phyloP scores from a whole-genome alignment of 2,888 invertebrate genomes.

The Carabus problematicus region DNA sequence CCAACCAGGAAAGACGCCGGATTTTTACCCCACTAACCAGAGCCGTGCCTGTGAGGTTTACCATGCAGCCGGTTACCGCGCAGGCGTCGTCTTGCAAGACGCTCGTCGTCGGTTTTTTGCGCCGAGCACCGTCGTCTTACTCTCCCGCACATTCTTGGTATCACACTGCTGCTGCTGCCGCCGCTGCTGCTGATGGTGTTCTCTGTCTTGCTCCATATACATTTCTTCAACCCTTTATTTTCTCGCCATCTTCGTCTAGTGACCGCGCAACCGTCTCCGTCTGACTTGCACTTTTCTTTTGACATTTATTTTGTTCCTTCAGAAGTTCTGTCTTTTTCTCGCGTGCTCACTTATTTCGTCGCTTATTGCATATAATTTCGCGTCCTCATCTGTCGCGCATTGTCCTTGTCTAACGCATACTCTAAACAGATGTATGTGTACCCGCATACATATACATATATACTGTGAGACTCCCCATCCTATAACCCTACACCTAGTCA shows the following conservation, averaged over 20 bases:
- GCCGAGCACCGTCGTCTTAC: constrained; percentile 51
- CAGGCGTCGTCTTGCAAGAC: constrained; percentile 53
- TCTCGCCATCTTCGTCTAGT: constrained; percentile 19
- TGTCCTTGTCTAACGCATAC: background rate
- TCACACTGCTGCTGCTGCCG: constrained; percentile 21
- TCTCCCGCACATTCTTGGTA: constrained; percentile 40
- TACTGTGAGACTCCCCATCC: constrained; percentile 22
- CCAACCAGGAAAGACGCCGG: constrained; percentile 63
- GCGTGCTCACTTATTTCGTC: constrained; percentile 41
- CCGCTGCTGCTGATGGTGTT: constrained; percentile 18
- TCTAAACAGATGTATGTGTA: background rate
- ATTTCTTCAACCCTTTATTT: constrained; percentile 43
- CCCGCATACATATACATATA: too few relatives aligned
- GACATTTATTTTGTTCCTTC: constrained; percentile 44
- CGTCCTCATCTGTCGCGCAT: constrained; percentile 37
- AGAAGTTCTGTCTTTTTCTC: constrained; percentile 44
- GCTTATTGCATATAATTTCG: constrained; percentile 43
- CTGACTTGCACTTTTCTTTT: constrained; percentile 42
- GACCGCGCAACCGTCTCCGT: constrained; percentile 9
- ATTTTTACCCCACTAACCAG: constrained; percentile 62
- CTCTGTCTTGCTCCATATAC: constrained; percentile 32
- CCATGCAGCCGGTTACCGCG: constrained; percentile 58
- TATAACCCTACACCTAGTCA: constrained; percentile 7
- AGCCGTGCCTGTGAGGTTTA: constrained; percentile 63
- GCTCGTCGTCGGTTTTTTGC: constrained; percentile 52